phyloP scores from a whole-genome alignment of 2,888 invertebrate genomes.

The Neoascia interrupta region DNA sequence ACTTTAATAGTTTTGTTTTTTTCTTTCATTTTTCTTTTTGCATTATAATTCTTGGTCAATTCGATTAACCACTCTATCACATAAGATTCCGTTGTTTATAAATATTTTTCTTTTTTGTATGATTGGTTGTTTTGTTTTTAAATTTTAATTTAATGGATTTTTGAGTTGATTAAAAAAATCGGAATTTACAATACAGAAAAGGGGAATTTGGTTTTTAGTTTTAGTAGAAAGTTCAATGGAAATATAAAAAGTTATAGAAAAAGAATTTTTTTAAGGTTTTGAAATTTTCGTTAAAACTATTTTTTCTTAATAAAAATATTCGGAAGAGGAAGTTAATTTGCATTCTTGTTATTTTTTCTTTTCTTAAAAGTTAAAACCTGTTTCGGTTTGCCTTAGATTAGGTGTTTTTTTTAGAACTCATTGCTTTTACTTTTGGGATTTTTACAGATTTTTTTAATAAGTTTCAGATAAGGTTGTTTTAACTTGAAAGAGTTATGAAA shows the following conservation, averaged over 20 bases:
- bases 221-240: conserved; percentile 53
- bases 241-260: conserved; percentile 63
- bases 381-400: conserved; percentile 70
- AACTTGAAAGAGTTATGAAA: conserved; percentile 20
- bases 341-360: conserved; percentile 12
- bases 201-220: conserved; percentile 37
- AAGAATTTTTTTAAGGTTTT: conserved; percentile 39
- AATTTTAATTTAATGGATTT: conserved; percentile 15
- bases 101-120: conserved; percentile 40
- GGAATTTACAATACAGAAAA: conserved; percentile 54
- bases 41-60: conserved; percentile 69
- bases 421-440: conserved; percentile 70
- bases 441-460: conserved; percentile 36
- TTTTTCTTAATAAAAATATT: conserved; percentile 20
- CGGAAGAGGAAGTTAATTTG: conserved; percentile 18
- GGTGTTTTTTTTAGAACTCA: conserved; percentile 73
- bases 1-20: conserved; percentile 31
- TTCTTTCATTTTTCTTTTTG: conserved; percentile 55
- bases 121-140: conserved; percentile 33
- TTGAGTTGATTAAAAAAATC: conserved; percentile 35
- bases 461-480: conserved; percentile 5
- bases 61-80: conserved; percentile 72
- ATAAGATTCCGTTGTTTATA: conserved; percentile 71
- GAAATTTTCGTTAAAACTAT: too few relatives aligned
- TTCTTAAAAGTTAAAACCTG: conserved; percentile 48